A percentile compares a stretch with the other conserved stretches of the same genome.
These are phyloP conservation scores for Zaprionus lachaisei DNA, from an alignment of 1,140 invertebrate species.

Conservation along the genomic window DNA sequence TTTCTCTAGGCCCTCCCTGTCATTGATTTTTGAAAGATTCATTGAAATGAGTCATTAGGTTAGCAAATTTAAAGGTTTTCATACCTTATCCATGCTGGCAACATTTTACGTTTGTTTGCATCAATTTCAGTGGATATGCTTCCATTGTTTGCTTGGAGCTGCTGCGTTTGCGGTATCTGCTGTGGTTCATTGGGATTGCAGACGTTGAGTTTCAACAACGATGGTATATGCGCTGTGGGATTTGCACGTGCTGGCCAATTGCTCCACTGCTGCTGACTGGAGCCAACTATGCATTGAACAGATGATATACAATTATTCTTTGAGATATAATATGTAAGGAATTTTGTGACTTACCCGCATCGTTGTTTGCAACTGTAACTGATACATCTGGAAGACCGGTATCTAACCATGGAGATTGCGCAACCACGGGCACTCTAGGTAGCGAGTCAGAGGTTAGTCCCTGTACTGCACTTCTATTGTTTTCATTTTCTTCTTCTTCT, in stretches of 20 bases:
- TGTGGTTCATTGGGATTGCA: constrained; percentile 73
- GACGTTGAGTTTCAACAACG: constrained; percentile 74
- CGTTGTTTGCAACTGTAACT: constrained; percentile 10
- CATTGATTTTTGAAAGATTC: too few species aligned
- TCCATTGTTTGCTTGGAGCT: constrained; percentile 19
- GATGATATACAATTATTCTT: not conserved
- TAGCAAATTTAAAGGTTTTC: not conserved
- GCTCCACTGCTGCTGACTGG: constrained; percentile 51
- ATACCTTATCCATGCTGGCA: constrained; percentile 95
- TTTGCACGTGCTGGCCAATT: constrained; percentile 51
- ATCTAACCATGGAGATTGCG: constrained; percentile 62
- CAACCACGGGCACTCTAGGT: constrained; percentile 55
- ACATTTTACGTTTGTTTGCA: constrained; percentile 94
- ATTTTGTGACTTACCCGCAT: constrained; percentile 31
- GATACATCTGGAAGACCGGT: constrained; percentile 8
- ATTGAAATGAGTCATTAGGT: too few species aligned
- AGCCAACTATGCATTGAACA: not conserved
- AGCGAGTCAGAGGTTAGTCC: constrained; percentile 74
- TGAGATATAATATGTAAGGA: not conserved
- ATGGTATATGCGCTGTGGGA: constrained; percentile 79
- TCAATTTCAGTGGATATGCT: constrained; percentile 86
- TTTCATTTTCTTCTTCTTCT: constrained; percentile 86
- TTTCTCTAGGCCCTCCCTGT: constrained; percentile 92
- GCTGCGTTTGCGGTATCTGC: constrained; percentile 29
- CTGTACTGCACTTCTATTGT: constrained; percentile 25